Evolutionary conservation across 2,113 vertebrate species (phyloP).

Genomic region (Turdus rufiventris): DNA sequence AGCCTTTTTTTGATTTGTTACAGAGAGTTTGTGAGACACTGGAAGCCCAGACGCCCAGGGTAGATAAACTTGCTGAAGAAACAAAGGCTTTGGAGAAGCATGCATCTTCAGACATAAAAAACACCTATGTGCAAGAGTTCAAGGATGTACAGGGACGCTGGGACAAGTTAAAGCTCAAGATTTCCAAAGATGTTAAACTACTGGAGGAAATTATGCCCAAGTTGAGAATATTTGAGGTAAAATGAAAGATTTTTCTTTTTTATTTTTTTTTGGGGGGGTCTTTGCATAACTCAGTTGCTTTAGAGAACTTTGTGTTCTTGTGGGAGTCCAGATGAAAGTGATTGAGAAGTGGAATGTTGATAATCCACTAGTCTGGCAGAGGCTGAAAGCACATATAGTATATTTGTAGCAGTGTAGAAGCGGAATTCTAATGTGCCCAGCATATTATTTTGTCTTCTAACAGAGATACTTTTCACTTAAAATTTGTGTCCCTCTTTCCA

Average conservation of each 20-base stretch:
- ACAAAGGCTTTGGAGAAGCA: constrained; percentile 68
- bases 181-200: constrained; percentile 78
- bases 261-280: neutral
- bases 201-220: constrained; percentile 85
- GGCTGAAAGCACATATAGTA: neutral
- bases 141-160: constrained; percentile 75
- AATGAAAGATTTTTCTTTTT: neutral
- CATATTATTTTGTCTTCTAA: neutral
- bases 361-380: neutral
- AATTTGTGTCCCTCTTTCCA: neutral
- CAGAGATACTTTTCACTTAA: neutral
- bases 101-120: constrained; percentile 21
- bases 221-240: constrained; percentile 87
- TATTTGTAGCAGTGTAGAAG: neutral
- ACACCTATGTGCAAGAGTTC: constrained; percentile 67
- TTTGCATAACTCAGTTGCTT: neutral
- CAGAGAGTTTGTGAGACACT: constrained; percentile 80
- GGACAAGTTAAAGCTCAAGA: constrained; percentile 77
- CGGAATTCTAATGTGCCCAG: neutral
- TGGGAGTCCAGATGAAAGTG: neutral
- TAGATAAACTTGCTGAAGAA: constrained; percentile 76
- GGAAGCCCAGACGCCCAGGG: constrained; percentile 72
- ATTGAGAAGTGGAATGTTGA: neutral
- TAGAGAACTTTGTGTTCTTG: neutral
- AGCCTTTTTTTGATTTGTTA: neutral